A percentile compares a stretch with the other conserved stretches of the same genome.
Evolutionary conservation across 2,888 invertebrate genomes (phyloP).

Genomic region (Hirtodrosophila histrioides): DNA sequence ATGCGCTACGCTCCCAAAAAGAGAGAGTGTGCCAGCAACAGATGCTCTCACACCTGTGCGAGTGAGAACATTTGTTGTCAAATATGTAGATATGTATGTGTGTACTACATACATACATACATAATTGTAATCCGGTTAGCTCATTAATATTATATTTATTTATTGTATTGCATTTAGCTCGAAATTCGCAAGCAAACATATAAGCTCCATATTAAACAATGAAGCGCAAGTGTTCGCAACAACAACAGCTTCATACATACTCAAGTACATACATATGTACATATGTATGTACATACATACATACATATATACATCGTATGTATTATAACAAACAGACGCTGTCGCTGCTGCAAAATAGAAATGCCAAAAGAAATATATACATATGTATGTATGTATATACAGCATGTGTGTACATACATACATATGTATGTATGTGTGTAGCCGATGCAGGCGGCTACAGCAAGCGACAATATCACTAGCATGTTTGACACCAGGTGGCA

Average conservation of each 20-base stretch:
- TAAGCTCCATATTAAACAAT: constrained; percentile 30
- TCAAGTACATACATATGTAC: too few species aligned
- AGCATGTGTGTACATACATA: too few species aligned
- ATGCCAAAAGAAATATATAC: constrained; percentile 7
- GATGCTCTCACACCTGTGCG: constrained; percentile 33
- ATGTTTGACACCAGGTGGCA: constrained; percentile 34
- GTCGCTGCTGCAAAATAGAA: constrained; percentile 19
- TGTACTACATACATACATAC: neutral
- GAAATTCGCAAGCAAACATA: constrained; percentile 5
- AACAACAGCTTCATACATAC: constrained; percentile 1
- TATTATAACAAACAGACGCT: constrained; percentile 5
- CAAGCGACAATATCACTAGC: constrained; percentile 44
- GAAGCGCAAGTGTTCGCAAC: constrained; percentile 25
- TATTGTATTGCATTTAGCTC: neutral
- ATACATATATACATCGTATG: too few species aligned
- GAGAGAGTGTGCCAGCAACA: constrained; percentile 26
- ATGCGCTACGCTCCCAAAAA: constrained; percentile 39
- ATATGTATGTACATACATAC: too few species aligned
- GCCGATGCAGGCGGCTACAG: constrained; percentile 8
- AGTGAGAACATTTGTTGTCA: constrained; percentile 9
- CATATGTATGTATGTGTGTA: neutral
- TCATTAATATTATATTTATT: neutral
- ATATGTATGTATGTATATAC: too few species aligned
- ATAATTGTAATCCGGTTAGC: too few species aligned
- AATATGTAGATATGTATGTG: too few species aligned